A percentile compares a stretch with the other conserved stretches of the same genome.
Evolutionary conservation across 2,797 vertebrate species (phyloP).

Genomic region (Chelidonichthys spinosus): DNA sequence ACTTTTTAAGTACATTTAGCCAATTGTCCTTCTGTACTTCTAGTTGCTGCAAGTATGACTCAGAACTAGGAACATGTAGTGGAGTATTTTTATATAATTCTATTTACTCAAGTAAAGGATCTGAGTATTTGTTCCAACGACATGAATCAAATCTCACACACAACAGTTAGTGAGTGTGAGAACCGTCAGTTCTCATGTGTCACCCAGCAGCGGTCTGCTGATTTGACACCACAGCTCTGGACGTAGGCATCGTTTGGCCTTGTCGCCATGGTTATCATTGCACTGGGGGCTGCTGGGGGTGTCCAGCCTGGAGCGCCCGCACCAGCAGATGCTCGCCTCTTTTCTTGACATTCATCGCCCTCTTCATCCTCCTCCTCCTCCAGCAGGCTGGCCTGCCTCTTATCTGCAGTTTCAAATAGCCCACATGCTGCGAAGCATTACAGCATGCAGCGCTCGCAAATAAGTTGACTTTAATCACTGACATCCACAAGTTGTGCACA

Average conservation of each 20-base stretch:
- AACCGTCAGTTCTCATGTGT: slow-evolving; percentile 20
- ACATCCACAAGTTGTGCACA: slow-evolving; percentile 34
- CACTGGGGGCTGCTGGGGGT: slow-evolving; percentile 21
- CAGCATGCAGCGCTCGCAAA: slow-evolving; percentile 20
- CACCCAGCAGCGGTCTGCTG: slow-evolving; percentile 37
- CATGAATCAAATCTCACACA: neutral
- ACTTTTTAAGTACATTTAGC: neutral
- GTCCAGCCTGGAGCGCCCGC: slow-evolving; percentile 45
- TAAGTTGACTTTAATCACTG: slow-evolving; percentile 37
- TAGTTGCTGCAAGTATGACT: neutral
- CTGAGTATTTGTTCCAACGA: neutral
- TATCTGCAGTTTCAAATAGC: slow-evolving; percentile 64
- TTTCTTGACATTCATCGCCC: slow-evolving; percentile 69
- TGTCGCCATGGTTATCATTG: slow-evolving; percentile 68
- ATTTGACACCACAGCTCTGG: slow-evolving; percentile 34
- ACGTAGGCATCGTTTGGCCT: slow-evolving; percentile 50
- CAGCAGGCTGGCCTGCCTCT: slow-evolving; percentile 44
- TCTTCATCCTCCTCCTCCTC: slow-evolving; percentile 18
- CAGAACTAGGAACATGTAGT: neutral
- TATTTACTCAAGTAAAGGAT: neutral
- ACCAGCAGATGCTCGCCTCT: slow-evolving; percentile 47
- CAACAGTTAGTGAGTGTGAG: slow-evolving; percentile 3
- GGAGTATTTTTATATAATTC: neutral
- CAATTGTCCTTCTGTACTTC: neutral
- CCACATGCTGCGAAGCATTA: slow-evolving; percentile 36